Conservation (phyloP, 1,140 invertebrate species). For the Halyomorpha halys region DNA sequence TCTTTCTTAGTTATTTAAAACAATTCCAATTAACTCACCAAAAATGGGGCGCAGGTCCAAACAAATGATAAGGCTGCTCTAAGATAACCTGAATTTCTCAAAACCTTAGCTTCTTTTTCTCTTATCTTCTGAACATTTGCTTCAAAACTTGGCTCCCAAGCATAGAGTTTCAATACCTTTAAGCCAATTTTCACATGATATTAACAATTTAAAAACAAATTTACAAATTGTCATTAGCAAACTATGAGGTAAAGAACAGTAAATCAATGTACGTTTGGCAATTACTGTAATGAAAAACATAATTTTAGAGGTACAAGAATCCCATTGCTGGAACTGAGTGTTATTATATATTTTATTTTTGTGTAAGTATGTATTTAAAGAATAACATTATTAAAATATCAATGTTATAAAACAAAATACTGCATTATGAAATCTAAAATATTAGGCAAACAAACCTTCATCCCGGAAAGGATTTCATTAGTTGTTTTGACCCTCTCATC, state of each 20-base stretch:
- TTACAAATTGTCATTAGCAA: no score
- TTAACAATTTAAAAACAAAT: no score
- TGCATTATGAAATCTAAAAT: neutral
- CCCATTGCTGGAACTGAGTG: no score
- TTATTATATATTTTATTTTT: no score
- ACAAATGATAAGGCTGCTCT: conserved; percentile 42
- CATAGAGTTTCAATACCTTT: conserved; percentile 36
- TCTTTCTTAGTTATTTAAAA: no score
- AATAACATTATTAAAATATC: no score
- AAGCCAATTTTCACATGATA: neutral
- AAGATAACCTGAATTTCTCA: conserved; percentile 37
- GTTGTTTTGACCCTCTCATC: conserved; percentile 44
- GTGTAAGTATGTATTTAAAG: no score
- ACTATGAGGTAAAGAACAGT: no score
- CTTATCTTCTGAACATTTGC: conserved; percentile 35
- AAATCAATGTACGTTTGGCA: no score
- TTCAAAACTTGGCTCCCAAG: conserved; percentile 39
- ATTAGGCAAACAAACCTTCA: conserved; percentile 39
- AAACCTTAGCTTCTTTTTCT: conserved; percentile 35
- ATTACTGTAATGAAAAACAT: no score
- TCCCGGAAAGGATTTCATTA: conserved; percentile 48
- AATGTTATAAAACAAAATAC: no score
- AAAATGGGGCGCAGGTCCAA: conserved; percentile 49
- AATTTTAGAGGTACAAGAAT: no score
- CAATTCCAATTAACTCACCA: conserved; percentile 37